phyloP scores from a whole-genome alignment of 2,797 vertebrate species.

The Clarias pachynema region DNA sequence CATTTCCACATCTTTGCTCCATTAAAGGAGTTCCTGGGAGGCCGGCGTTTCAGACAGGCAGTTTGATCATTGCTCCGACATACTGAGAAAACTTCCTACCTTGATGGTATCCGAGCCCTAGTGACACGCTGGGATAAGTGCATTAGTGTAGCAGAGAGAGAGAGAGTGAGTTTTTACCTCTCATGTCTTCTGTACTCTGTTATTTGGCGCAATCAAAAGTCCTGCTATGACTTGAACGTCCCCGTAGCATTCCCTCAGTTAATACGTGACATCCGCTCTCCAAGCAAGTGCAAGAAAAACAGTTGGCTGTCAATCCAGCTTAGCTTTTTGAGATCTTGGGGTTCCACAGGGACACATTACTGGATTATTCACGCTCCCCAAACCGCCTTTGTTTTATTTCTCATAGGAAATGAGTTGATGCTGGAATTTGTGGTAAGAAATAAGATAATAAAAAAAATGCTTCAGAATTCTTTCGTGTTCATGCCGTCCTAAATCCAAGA shows the following conservation, averaged over 20 bases:
- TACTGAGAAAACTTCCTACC: no score
- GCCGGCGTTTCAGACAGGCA: no score
- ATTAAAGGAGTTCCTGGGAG: no score
- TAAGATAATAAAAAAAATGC: not conserved
- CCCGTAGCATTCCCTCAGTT: not conserved
- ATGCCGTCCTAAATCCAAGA: not conserved
- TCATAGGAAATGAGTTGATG: not conserved
- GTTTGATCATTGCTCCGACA: no score
- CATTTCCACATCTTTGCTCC: no score
- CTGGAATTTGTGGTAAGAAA: not conserved
- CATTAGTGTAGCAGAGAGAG: no score
- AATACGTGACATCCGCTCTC: not conserved
- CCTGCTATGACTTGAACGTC: no score
- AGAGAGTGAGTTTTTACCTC: no score
- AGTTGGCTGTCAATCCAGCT: constrained; percentile 2
- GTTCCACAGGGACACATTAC: constrained; percentile 4
- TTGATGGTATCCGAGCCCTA: no score
- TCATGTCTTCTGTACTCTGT: no score
- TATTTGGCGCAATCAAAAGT: no score
- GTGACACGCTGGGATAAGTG: no score
- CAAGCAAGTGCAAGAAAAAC: not conserved
- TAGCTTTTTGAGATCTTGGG: not conserved
- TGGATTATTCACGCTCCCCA: not conserved
- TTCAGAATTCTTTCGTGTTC: not conserved
- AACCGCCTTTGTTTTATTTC: not conserved